Evolutionary conservation across 2,888 invertebrate genomes (phyloP).

Genomic region (Spicauda simplicius): DNA sequence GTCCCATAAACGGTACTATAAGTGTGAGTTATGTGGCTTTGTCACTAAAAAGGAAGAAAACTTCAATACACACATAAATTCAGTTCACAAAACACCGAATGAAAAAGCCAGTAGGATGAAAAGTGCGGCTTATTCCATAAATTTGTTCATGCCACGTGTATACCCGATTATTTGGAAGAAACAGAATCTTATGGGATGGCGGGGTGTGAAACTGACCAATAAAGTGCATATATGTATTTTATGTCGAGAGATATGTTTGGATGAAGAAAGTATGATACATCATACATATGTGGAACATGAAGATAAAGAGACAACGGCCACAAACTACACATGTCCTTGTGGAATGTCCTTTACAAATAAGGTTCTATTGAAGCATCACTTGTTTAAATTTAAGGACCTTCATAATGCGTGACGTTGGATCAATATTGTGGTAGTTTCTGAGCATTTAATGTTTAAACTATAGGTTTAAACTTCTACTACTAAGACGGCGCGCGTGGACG

Average conservation of each 20-base stretch:
- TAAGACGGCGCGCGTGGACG: too few species aligned
- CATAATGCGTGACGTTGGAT: background rate
- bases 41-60: conserved; percentile 42
- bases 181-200: conserved; percentile 40
- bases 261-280: conserved; percentile 38
- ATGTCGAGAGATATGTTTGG: conserved; percentile 58
- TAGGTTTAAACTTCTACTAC: too few species aligned
- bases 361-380: conserved; percentile 62
- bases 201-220: conserved; percentile 49
- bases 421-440: background rate
- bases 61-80: conserved; percentile 48
- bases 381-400: conserved; percentile 50
- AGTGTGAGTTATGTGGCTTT: conserved; percentile 55
- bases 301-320: background rate
- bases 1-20: conserved; percentile 48
- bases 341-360: conserved; percentile 57
- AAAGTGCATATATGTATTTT: conserved; percentile 55
- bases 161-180: background rate
- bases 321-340: conserved; percentile 52
- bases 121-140: background rate
- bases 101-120: background rate
- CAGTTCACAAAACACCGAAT: conserved; percentile 42
- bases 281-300: conserved; percentile 53
- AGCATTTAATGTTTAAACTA: too few species aligned
- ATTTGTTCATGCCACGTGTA: conserved; percentile 40